Evolutionary conservation across 2,113 vertebrate genomes (phyloP).

Genomic region (Oryzias celebensis): DNA sequence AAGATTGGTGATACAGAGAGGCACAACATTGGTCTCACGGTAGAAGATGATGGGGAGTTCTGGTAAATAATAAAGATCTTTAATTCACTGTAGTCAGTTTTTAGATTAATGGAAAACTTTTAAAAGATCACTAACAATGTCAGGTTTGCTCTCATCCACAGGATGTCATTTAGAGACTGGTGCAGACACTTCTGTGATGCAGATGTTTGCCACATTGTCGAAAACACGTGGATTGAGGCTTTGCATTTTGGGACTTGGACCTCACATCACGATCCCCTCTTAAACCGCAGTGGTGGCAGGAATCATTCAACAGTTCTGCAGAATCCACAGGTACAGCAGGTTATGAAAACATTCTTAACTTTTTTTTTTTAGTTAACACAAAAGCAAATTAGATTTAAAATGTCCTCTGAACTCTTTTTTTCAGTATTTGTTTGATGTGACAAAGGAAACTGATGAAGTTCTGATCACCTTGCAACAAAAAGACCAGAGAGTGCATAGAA

Average conservation of each 20-base stretch:
- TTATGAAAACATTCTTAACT: too few relatives aligned
- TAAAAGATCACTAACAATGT: not conserved
- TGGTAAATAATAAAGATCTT: conserved; percentile 78
- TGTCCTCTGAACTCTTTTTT: not conserved
- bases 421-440: conserved; percentile 89
- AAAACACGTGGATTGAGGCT: conserved; percentile 82
- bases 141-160: conserved; percentile 39
- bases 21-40: conserved; percentile 81
- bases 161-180: conserved; percentile 94
- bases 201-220: conserved; percentile 87
- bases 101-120: not conserved
- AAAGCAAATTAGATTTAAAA: too few relatives aligned
- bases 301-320: conserved; percentile 92
- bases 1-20: conserved; percentile 84
- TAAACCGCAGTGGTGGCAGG: conserved; percentile 89
- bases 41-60: conserved; percentile 93
- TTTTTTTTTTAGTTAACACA: too few relatives aligned
- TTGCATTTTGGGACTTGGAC: conserved; percentile 83
- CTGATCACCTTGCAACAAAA: conserved; percentile 89
- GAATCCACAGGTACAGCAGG: conserved; percentile 88
- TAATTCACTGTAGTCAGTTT: not conserved
- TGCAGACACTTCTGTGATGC: conserved; percentile 86
- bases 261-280: conserved; percentile 79
- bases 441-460: conserved; percentile 84
- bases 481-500: conserved; percentile 84